Base-by-base conservation (phyloP, 2,113 vertebrate genomes). In the Lepus timidus region DNA sequence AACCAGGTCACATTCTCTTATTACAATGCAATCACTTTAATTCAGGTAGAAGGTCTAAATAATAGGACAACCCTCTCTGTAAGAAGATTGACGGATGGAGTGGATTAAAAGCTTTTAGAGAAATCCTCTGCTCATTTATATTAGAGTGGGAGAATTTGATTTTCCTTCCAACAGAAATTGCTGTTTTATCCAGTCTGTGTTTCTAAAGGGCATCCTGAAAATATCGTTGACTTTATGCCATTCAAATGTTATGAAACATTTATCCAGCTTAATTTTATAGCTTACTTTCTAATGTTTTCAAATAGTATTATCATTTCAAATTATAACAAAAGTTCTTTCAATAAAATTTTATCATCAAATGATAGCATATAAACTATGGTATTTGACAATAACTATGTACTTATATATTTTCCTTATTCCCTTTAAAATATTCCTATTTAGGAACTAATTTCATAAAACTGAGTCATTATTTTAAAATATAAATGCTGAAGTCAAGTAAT, bases 91-190 rank as follows among this genome's bases (percentile, higher is more conserved):
- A 92, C 85, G 90, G 73, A 78, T 80, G 44, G 70, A 95, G 96
- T 97, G 88, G 95, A 97, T 95, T 97, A 97, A 96, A 95, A 96
- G 95, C 85, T 97, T 96, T 92, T n/a, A 25, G 90, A 76, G 74
- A 96, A 96, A 96, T 96, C 95, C 94, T 93, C 85, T 27, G 23
- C 33, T 97, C 94, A 92, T 93, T 96, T 95, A 85, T 93, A 92
- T 96, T 44, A 93, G 44, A 97, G 74, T 58, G 58, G 33, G 58
- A 95, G 82, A 90, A 95, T 95, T 86, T 96, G 92, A 95, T 76
- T 96, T 97, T 97, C 90, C 93, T 92, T 90, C 90, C 93, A 91
- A 85, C n/a, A 85, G 87, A 97, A 96, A 96, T 94, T 96, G 96
- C 91, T 94, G 78, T 65, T 94, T 97, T 93, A 93, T 92, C 74